Evolutionary conservation across 2,797 vertebrate species (phyloP), one percentile per base, ranked within the genome.

Genomic region (Sebastes steindachneri): DNA sequence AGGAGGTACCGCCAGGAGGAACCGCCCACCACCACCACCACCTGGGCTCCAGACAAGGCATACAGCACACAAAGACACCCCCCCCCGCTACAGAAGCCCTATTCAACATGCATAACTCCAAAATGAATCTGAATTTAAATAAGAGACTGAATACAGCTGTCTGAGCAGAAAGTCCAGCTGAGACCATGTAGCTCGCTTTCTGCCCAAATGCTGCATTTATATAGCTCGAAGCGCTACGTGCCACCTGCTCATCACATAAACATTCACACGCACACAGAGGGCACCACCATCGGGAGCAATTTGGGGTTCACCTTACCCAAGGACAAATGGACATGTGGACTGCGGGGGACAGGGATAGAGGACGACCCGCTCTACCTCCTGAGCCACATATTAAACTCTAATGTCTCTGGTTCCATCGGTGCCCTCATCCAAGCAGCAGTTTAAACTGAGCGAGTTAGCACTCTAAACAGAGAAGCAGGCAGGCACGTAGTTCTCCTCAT

Each of bases 1-100:
- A 96, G 96, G 97, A 97, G 96, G 98, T 99, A 97, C 93, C 95
- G 12, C 88, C 91, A 48, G 91, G 93, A 95, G 93, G 94, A 94
- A 89, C 90, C 91, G 89, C 87, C 91, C 92, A 92, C 85, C 88
- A 90, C 71, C 88, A 90, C 72, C 60, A 92, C 75, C 85, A 90
- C 70, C 87, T 62, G 58, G 88, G 91, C 94, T 91, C 91, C 93
- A 92, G 88, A 94, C 94, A 95, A 96, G 95, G 95, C 95, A 96
- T 95, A 91, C 94, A 90, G 75, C 78, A 92, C 92, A 90, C 90
- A 86, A 54, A 90, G 51, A 91, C 90, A 37, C 91, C 82, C 28
- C 82, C 28, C 54, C 59, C 54, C 26, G 1, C 37, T 69, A 45
- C 6, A 75, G 12, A 14, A 73, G 21, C 53, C 48, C 25, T 51